These are phyloP conservation scores for Alviniconcha strummeri DNA, from an alignment of 2,888 invertebrate genomes.

Conservation along the genomic window DNA sequence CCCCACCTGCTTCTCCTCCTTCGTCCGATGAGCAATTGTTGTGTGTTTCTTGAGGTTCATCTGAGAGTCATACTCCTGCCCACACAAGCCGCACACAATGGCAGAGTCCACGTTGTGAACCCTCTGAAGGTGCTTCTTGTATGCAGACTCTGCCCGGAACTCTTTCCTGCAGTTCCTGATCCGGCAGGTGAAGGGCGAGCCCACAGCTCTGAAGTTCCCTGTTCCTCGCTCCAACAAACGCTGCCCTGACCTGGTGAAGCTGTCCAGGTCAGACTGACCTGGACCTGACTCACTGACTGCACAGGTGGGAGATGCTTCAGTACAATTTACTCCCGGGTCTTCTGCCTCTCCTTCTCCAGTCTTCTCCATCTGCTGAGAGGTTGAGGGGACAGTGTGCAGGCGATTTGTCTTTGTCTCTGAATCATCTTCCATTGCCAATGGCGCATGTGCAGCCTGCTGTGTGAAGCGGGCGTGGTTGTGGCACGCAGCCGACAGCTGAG, in stretches of 20 bases:
- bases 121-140: conserved; percentile 2
- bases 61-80: neutral
- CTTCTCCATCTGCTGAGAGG: no score
- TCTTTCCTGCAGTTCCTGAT: neutral
- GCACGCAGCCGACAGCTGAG: no score
- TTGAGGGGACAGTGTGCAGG: no score
- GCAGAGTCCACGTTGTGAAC: neutral
- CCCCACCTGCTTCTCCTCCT: conserved; percentile 4
- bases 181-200: neutral
- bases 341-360: no score
- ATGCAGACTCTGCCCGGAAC: neutral
- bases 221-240: neutral
- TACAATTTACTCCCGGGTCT: no score
- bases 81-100: neutral
- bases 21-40: neutral
- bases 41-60: conserved; percentile 15
- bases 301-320: no score
- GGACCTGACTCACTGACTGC: no score
- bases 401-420: no score
- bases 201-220: neutral
- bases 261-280: no score
- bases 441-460: no score
- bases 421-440: no score
- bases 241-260: neutral
- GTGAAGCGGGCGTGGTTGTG: no score